Evolutionary conservation across 2,797 vertebrate species (phyloP), one percentile per base, ranked within the genome.

Genomic region (Coreius guichenoti): DNA sequence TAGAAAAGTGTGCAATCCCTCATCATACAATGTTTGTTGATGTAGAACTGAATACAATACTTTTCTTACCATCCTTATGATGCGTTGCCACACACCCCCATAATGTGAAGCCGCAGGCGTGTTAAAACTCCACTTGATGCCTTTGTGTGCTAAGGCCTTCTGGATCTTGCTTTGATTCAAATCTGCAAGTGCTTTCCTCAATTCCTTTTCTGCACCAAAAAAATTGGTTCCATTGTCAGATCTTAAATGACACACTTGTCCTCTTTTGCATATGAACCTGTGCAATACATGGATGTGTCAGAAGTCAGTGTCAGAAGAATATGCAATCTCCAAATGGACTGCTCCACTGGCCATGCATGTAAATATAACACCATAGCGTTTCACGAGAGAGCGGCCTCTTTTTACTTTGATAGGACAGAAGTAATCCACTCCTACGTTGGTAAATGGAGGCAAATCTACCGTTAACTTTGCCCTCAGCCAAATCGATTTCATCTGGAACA

Each of bases 1-100:
- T 0, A 17, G 5, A 26, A 75, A 16, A 17, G 19, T 75, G 6
- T 75, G 72, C 3, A 75, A 17, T 26, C 72, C n/a, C 5, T 75
- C 72, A 47, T 74, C 72, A 7, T 75, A n/a, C 14, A 75, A 45
- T n/a, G 45, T 45, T 75, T 75, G 45, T 26, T 75, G 36, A 43
- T 29, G 45, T 4, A 75, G 14, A 75, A 75, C 9, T 11, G 72
- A 51, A 51, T 13, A 29, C n/a, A 47, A 51, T 1, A 51, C 36
- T 19, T 51, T 51, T 51, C 16, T 47, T 75, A 51, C 39, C 39
- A 73, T 73, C 23, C 11, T 47, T 12, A 47, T 43, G 70, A 73
- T 45, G 19, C n/a, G 6, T 17, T 47, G 45, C n/a, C 45, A 75
- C 0, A 17, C 19, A 9, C 49, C 47, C 12, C 74, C 29, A 36